Evolutionary conservation across 2,888 invertebrate species (phyloP).

Genomic region (Ichneumoninae sp.): DNA sequence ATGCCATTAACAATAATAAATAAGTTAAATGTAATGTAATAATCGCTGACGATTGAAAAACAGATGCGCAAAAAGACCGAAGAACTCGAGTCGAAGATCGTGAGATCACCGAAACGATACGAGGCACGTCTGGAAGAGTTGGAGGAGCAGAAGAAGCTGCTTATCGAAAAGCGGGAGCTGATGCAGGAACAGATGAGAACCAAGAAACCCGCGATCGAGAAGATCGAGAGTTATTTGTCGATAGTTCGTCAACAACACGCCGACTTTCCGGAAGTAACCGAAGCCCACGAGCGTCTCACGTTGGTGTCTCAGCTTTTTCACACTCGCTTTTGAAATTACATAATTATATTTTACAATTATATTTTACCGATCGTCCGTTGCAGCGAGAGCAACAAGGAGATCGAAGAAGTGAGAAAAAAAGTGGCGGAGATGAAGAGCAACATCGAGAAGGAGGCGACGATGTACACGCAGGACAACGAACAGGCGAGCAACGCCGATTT

Average conservation of each 20-base stretch:
- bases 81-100: constrained; percentile 72
- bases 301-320: constrained; percentile 50
- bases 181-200: constrained; percentile 70
- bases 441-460: constrained; percentile 39
- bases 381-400: constrained; percentile 58
- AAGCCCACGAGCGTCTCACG: constrained; percentile 65
- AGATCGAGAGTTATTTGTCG: constrained; percentile 61
- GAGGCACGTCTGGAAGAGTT: constrained; percentile 67
- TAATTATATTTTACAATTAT: background rate
- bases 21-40: background rate
- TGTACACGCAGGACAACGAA: background rate
- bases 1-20: background rate
- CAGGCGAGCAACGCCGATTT: constrained; percentile 10
- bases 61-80: constrained; percentile 68
- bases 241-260: constrained; percentile 68
- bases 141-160: constrained; percentile 64
- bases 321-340: background rate
- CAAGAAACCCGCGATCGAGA: constrained; percentile 72
- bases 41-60: background rate
- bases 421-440: constrained; percentile 56
- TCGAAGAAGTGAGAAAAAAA: constrained; percentile 62
- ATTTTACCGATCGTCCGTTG: constrained; percentile 33
- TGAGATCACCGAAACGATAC: constrained; percentile 73
- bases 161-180: constrained; percentile 67
- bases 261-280: constrained; percentile 64